Conservation (phyloP, 1,140 invertebrate species). For the Odontomachus brunneus region DNA sequence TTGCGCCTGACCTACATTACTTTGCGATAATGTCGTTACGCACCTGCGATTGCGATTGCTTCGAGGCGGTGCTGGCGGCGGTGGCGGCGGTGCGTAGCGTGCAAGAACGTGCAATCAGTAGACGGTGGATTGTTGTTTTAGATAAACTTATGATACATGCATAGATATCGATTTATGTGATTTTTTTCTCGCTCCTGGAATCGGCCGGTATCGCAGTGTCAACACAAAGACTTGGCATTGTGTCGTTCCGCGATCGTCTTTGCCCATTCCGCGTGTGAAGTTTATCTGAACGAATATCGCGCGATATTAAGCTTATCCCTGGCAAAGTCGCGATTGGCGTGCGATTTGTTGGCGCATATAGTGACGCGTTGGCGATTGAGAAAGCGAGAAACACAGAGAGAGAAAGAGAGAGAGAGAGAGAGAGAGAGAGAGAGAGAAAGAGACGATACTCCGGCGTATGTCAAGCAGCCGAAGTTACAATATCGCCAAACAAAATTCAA, state of each 20-base stretch:
- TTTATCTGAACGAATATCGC: too few relatives aligned
- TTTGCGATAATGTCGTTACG: slow-evolving; percentile 67
- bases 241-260: background rate
- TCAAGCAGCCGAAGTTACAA: slow-evolving; percentile 56
- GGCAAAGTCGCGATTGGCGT: too few relatives aligned
- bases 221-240: slow-evolving; percentile 37
- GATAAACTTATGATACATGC: slow-evolving; percentile 53
- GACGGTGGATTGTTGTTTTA: slow-evolving; percentile 26
- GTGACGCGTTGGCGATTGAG: background rate
- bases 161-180: slow-evolving; percentile 48
- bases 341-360: slow-evolving; percentile 3
- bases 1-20: slow-evolving; percentile 74
- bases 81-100: too few relatives aligned
- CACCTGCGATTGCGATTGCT: slow-evolving; percentile 40
- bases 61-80: background rate
- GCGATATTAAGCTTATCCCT: too few relatives aligned
- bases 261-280: too few relatives aligned
- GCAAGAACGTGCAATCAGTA: slow-evolving; percentile 34
- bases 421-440: too few relatives aligned
- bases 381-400: slow-evolving; percentile 10
- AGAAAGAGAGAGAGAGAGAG: too few relatives aligned
- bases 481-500: slow-evolving; percentile 66
- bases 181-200: slow-evolving; percentile 43
- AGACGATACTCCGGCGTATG: slow-evolving; percentile 34
- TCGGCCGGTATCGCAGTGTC: slow-evolving; percentile 43